These are phyloP conservation scores for Aulostomus chinensis DNA, from an alignment of 2,797 vertebrate genomes.

Conservation along the genomic window DNA sequence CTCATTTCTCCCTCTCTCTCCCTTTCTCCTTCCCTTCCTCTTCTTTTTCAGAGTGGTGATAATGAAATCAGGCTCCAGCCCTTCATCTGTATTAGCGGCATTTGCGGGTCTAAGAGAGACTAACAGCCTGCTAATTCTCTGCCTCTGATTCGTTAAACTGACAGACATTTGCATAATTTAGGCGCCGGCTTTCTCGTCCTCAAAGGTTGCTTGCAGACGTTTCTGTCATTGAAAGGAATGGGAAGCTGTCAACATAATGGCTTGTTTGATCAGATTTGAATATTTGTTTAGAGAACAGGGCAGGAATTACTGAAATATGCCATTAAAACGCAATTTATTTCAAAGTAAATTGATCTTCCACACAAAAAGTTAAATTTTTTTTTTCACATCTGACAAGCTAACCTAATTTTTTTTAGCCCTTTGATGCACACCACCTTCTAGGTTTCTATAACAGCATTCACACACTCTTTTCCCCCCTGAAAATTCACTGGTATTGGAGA, in stretches of 20 bases:
- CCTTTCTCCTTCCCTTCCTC: constrained; percentile 34
- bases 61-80: constrained; percentile 74
- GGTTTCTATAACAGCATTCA: constrained; percentile 21
- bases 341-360: constrained; percentile 29
- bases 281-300: constrained; percentile 56
- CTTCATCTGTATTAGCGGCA: constrained; percentile 74
- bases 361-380: constrained; percentile 19
- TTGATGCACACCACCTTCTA: constrained; percentile 42
- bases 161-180: constrained; percentile 73
- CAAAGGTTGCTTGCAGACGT: constrained; percentile 57
- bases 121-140: constrained; percentile 71
- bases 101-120: constrained; percentile 67
- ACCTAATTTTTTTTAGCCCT: constrained; percentile 32
- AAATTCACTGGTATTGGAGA: constrained; percentile 4
- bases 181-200: constrained; percentile 53
- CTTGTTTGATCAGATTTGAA: constrained; percentile 69
- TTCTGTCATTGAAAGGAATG: constrained; percentile 45
- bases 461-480: background rate
- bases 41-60: constrained; percentile 50
- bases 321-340: constrained; percentile 30
- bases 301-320: constrained; percentile 36
- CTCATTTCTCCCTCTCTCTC: constrained; percentile 47
- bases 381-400: no score
- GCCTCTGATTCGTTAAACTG: constrained; percentile 72
- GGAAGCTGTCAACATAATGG: constrained; percentile 57